These are phyloP conservation scores for Oxyruncus cristatus DNA, from an alignment of 2,113 vertebrate species.

Conservation along the genomic window DNA sequence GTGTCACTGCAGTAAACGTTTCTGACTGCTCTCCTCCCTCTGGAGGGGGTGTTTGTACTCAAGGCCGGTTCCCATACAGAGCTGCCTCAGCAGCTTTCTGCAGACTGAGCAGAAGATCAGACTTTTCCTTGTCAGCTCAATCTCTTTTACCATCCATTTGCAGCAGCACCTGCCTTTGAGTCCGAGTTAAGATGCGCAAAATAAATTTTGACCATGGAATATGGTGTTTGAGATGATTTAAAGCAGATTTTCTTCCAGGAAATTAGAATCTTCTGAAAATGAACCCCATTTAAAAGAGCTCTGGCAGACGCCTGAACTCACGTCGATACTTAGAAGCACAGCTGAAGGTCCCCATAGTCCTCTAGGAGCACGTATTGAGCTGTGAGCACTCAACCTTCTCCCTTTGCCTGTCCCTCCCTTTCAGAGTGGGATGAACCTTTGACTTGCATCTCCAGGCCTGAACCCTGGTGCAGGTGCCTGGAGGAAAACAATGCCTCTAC, in stretches of 20 bases:
- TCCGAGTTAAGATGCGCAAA: neutral
- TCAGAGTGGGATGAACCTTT: neutral
- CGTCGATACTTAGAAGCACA: rapidly evolving
- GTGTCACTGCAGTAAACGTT: neutral
- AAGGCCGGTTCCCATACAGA: rapidly evolving
- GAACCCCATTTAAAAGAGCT: neutral
- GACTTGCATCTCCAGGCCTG: neutral
- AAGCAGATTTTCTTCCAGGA: neutral
- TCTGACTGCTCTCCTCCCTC: neutral
- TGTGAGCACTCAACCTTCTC: neutral
- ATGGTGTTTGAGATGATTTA: neutral
- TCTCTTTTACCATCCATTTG: neutral
- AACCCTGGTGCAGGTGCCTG: rapidly evolving
- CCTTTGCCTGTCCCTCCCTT: neutral
- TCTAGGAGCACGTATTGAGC: neutral
- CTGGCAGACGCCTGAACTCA: neutral
- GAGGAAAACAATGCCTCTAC: neutral
- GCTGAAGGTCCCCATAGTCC: neutral
- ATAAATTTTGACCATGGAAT: neutral
- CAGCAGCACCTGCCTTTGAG: neutral
- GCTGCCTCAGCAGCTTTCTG: neutral
- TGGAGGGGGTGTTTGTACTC: neutral
- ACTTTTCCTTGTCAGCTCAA: neutral
- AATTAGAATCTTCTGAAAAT: neutral
- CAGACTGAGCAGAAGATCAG: neutral